phyloP scores from a whole-genome alignment of 2,113 vertebrate species.

The Neolamprologus caudopunctatus region DNA sequence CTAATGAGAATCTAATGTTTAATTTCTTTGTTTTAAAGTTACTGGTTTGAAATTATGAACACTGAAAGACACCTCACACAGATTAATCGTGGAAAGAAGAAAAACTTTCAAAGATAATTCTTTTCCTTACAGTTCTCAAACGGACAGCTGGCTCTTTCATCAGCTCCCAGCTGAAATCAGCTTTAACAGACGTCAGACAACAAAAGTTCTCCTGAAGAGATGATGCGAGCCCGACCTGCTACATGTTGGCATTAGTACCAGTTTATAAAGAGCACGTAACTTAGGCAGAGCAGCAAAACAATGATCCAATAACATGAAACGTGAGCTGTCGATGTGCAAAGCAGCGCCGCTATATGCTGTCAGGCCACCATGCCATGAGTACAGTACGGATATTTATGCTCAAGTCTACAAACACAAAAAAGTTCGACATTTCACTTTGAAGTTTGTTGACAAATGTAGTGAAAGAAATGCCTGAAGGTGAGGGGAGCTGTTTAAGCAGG shows the following conservation, averaged over 20 bases:
- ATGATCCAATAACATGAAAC: neutral
- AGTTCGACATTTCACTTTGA: neutral
- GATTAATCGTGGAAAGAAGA: neutral
- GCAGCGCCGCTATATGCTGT: neutral
- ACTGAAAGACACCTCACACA: neutral
- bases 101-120: neutral
- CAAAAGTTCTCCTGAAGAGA: neutral
- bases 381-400: neutral
- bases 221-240: neutral
- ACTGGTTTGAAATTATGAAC: neutral
- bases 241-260: neutral
- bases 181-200: neutral
- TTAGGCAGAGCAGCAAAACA: neutral
- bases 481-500: neutral
- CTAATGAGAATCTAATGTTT: neutral
- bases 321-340: neutral
- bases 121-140: neutral
- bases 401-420: neutral
- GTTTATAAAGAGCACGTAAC: neutral
- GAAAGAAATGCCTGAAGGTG: neutral
- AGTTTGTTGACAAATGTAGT: neutral
- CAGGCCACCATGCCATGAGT: neutral
- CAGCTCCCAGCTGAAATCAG: neutral
- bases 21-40: neutral
- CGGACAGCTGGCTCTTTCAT: conserved; percentile 1